These are phyloP conservation scores for Prionailurus bengalensis DNA, from an alignment of 2,113 vertebrate species.

Conservation along the genomic window DNA sequence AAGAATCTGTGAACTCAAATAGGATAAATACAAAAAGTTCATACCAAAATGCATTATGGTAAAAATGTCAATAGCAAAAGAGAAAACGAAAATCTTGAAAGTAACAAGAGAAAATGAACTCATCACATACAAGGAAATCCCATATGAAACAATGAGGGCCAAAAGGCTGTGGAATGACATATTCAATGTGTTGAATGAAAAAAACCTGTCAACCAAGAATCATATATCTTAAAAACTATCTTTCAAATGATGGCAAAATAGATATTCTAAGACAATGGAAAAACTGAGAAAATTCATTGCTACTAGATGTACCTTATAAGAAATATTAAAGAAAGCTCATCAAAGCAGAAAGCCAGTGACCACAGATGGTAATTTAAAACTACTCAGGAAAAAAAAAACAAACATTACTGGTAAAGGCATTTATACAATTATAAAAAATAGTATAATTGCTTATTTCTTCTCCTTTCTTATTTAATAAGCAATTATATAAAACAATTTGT, in stretches of 20 bases:
- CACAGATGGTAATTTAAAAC: background rate
- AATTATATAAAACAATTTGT: background rate
- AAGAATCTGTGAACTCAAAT: background rate
- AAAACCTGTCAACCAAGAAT: background rate
- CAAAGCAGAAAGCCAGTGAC: background rate
- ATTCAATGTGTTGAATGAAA: background rate
- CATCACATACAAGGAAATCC: background rate
- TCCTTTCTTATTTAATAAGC: background rate
- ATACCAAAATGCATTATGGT: background rate
- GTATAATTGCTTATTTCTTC: background rate
- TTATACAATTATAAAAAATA: background rate
- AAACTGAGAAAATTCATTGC: background rate
- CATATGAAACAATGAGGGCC: background rate
- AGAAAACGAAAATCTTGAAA: background rate
- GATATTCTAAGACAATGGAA: background rate
- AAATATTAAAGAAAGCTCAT: background rate
- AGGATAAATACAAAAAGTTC: background rate
- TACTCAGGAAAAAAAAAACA: background rate
- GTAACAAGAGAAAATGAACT: background rate
- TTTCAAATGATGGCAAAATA: background rate
- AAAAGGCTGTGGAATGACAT: background rate
- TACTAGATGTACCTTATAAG: background rate
- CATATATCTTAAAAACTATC: background rate
- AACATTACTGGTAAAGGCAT: background rate
- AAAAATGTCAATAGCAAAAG: background rate